phyloP scores from a whole-genome alignment of 2,888 invertebrate genomes.

The Tubulanus polymorphus region DNA sequence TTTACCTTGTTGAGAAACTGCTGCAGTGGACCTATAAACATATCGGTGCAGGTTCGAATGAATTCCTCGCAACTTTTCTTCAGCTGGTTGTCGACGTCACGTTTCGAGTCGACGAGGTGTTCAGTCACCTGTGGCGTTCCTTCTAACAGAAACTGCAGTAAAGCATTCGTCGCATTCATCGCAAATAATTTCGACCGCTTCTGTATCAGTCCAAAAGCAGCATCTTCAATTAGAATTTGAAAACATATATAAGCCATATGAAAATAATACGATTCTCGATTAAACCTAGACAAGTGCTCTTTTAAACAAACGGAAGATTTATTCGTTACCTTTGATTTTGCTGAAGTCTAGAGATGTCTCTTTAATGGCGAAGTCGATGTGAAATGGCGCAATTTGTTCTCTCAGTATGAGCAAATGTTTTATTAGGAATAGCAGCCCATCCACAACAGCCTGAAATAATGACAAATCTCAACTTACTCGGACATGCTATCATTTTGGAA shows the following conservation, averaged over 20 bases:
- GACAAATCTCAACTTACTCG: background rate
- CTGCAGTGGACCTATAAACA: constrained; percentile 71
- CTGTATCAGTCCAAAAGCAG: constrained; percentile 58
- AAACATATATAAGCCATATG: background rate
- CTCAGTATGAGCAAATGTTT: constrained; percentile 94
- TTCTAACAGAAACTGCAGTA: constrained; percentile 81
- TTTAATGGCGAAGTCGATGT: constrained; percentile 73
- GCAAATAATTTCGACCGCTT: constrained; percentile 83
- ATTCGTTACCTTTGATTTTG: constrained; percentile 72
- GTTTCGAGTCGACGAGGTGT: constrained; percentile 86
- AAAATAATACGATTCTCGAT: too few species aligned
- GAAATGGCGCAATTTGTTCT: constrained; percentile 97
- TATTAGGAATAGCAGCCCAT: constrained; percentile 94
- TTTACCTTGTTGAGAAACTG: constrained; percentile 2
- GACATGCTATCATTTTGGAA: too few species aligned
- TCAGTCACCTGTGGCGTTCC: constrained; percentile 92
- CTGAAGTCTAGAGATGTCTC: constrained; percentile 93
- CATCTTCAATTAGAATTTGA: constrained; percentile 46
- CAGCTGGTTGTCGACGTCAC: constrained; percentile 89
- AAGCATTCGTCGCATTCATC: constrained; percentile 79
- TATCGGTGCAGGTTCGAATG: constrained; percentile 73
- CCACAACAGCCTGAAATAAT: constrained; percentile 66
- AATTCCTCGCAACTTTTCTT: constrained; percentile 86
- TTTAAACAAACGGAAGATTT: background rate
- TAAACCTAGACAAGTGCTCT: background rate